These are phyloP conservation scores for Nemapogon koenigi DNA, from an alignment of 2,888 invertebrate species.

Conservation along the genomic window DNA sequence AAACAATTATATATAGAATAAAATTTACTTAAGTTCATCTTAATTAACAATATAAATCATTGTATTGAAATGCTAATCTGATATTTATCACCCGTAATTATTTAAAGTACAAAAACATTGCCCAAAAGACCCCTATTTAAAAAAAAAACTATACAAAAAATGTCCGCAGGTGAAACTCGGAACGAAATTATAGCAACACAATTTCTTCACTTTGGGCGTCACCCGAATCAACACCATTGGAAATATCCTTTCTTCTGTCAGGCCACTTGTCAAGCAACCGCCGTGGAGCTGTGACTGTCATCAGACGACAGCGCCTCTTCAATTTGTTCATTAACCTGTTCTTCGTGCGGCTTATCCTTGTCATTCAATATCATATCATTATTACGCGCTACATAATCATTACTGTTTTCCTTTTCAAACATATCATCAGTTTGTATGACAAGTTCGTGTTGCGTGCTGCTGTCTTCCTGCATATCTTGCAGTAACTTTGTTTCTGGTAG, in stretches of 20 bases:
- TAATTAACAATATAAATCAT: too few species aligned
- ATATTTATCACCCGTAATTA: neutral
- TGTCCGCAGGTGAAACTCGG: neutral
- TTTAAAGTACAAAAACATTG: neutral
- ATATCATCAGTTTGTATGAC: too few species aligned
- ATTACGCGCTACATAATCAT: too few species aligned
- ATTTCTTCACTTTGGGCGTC: conserved; percentile 23
- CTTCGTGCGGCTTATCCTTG: too few species aligned
- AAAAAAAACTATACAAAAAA: neutral
- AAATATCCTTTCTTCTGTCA: conserved; percentile 42
- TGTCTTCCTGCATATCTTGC: too few species aligned
- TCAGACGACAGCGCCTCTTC: conserved; percentile 1
- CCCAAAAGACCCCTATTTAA: neutral
- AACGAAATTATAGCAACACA: neutral
- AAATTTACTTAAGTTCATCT: too few species aligned
- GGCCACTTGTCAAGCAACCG: conserved; percentile 14
- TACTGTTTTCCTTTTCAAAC: too few species aligned
- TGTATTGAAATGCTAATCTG: too few species aligned
- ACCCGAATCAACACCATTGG: conserved; percentile 59
- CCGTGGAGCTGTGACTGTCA: conserved; percentile 1
- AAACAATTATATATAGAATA: too few species aligned
- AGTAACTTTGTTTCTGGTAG: too few species aligned
- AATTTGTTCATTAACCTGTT: neutral
- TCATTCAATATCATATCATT: too few species aligned
- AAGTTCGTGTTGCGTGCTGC: too few species aligned